Conservation (phyloP, 2,888 invertebrate genomes). For the Catocala fraxini region DNA sequence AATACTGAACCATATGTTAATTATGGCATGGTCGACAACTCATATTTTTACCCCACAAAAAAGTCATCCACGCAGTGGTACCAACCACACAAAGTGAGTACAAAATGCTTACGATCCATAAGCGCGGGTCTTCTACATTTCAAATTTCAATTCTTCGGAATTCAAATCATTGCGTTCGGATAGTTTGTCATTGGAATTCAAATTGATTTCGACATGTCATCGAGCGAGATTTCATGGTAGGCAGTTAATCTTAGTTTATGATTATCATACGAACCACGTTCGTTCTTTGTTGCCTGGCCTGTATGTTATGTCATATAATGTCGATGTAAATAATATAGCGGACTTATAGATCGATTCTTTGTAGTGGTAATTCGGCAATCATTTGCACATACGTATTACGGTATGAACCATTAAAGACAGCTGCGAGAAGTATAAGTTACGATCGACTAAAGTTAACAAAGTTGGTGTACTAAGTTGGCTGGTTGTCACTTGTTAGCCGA, state of each 20-base stretch:
- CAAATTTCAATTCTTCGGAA: slow-evolving; percentile 59
- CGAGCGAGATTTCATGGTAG: slow-evolving; percentile 62
- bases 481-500: background rate
- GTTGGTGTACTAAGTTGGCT: too few relatives aligned
- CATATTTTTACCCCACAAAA: slow-evolving; percentile 19
- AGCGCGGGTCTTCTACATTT: slow-evolving; percentile 55
- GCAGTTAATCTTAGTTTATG: slow-evolving; percentile 58
- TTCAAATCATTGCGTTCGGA: slow-evolving; percentile 50
- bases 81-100: slow-evolving; percentile 45
- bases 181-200: slow-evolving; percentile 61
- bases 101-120: slow-evolving; percentile 59
- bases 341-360: slow-evolving; percentile 31
- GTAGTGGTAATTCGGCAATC: slow-evolving; percentile 23
- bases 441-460: too few relatives aligned
- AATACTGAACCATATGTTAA: background rate
- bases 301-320: slow-evolving; percentile 38
- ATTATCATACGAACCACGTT: slow-evolving; percentile 63
- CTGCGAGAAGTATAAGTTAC: background rate
- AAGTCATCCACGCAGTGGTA: slow-evolving; percentile 19
- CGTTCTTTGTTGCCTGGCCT: slow-evolving; percentile 49
- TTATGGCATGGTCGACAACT: slow-evolving; percentile 2
- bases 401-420: background rate
- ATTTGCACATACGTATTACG: slow-evolving; percentile 1
- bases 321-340: slow-evolving; percentile 29
- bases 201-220: slow-evolving; percentile 62